Conservation (phyloP, 2,888 invertebrate genomes). For the Drosophila aldrichi region DNA sequence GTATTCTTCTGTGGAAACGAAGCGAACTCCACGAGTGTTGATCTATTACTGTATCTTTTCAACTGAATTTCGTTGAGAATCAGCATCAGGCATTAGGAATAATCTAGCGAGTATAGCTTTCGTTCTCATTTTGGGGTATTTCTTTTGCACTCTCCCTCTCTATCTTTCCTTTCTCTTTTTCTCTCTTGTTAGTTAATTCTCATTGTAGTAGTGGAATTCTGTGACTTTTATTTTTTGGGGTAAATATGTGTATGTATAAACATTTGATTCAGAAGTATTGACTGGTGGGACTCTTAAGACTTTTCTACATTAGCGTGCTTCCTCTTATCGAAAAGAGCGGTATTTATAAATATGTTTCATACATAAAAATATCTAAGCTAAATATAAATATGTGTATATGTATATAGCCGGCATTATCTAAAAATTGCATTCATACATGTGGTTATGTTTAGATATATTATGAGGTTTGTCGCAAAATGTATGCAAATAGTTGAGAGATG, state of each 20-base stretch:
- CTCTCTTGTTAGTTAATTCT: neutral
- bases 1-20: slow-evolving; percentile 66
- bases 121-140: neutral
- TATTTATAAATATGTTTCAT: slow-evolving; percentile 3
- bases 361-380: neutral
- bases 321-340: neutral
- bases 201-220: neutral
- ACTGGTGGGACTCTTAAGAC: neutral
- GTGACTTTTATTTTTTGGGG: neutral
- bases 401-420: neutral
- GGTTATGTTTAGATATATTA: neutral
- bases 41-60: slow-evolving; percentile 74
- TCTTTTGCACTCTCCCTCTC: neutral
- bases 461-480: no score
- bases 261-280: neutral
- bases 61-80: slow-evolving; percentile 33
- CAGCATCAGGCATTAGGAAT: neutral
- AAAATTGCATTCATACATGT: neutral
- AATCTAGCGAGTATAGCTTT: slow-evolving; percentile 1
- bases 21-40: slow-evolving; percentile 79
- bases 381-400: neutral
- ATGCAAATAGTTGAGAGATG: no score
- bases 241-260: neutral
- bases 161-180: neutral
- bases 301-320: neutral